A percentile compares a stretch with the other conserved stretches of the same genome.
Conservation (phyloP, 2,888 invertebrate genomes). For the Endotricha flammealis region DNA sequence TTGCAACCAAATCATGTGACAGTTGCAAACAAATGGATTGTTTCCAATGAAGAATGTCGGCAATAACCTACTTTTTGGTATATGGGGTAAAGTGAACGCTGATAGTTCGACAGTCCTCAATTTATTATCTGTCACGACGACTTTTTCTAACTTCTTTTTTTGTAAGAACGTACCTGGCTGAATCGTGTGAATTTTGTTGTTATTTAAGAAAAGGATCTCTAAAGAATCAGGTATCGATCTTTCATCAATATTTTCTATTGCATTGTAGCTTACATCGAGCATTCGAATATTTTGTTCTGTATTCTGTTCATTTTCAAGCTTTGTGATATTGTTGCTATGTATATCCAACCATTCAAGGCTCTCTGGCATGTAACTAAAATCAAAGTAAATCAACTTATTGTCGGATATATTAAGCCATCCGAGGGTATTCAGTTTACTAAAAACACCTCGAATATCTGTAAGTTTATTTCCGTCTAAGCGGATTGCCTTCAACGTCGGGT, state of each 20-base stretch:
- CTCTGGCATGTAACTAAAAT: constrained; percentile 86
- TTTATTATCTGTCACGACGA: constrained; percentile 86
- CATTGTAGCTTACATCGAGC: constrained; percentile 87
- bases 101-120: constrained; percentile 84
- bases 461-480: constrained; percentile 87
- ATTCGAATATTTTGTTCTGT: constrained; percentile 82
- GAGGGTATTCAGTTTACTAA: constrained; percentile 83
- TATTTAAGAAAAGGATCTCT: constrained; percentile 85
- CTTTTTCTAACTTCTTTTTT: constrained; percentile 85
- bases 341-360: constrained; percentile 89
- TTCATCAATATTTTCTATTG: constrained; percentile 82
- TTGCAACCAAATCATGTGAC: constrained; percentile 91
- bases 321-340: constrained; percentile 86
- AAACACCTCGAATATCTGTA: constrained; percentile 86
- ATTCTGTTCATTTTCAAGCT: constrained; percentile 85
- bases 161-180: constrained; percentile 84
- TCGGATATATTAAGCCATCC: constrained; percentile 90
- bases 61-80: constrained; percentile 81
- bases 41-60: constrained; percentile 88
- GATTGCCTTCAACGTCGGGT: constrained; percentile 85
- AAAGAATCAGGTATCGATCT: constrained; percentile 85
- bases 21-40: constrained; percentile 92
- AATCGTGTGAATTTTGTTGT: constrained; percentile 85
- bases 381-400: constrained; percentile 87
- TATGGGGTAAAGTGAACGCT: constrained; percentile 82